Percentiles rank a stretch among this genome's conserved stretches.
Evolutionary conservation across 2,113 vertebrate species (phyloP).

Genomic region (Dipodomys spectabilis): DNA sequence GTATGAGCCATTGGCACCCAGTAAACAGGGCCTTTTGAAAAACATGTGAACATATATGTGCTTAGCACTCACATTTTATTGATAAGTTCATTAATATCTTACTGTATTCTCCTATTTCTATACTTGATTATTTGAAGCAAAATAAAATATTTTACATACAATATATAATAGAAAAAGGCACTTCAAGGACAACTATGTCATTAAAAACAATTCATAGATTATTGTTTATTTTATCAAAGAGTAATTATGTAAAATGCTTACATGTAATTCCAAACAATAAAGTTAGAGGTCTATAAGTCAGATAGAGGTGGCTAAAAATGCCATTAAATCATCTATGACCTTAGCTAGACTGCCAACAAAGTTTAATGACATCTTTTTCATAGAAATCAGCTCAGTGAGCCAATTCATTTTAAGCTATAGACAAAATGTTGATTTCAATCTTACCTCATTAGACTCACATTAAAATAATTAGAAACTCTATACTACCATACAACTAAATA

Average conservation of each 20-base stretch:
- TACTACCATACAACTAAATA: background rate
- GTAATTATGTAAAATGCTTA: constrained; percentile 47
- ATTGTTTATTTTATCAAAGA: constrained; percentile 40
- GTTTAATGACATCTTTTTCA: constrained; percentile 3
- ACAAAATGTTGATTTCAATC: constrained; percentile 31
- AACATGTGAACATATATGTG: too few relatives aligned
- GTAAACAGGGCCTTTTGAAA: too few relatives aligned
- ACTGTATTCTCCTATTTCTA: background rate
- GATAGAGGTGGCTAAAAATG: constrained; percentile 37
- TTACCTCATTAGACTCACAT: background rate
- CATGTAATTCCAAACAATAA: constrained; percentile 50
- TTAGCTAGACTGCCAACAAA: constrained; percentile 43
- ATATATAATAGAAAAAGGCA: background rate
- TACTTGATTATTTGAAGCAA: background rate
- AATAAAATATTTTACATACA: constrained; percentile 41
- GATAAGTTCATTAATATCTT: background rate
- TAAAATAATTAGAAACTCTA: background rate
- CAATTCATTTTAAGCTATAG: constrained; percentile 40
- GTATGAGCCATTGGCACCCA: too few relatives aligned
- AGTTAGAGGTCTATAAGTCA: constrained; percentile 14
- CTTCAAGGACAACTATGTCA: constrained; percentile 35
- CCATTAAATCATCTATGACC: constrained; percentile 18
- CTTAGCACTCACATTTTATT: too few relatives aligned
- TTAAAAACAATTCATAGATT: background rate
- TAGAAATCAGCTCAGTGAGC: constrained; percentile 28